Evolutionary conservation across 1,140 invertebrate genomes (phyloP).

Genomic region (Dermatophagoides farinae): DNA sequence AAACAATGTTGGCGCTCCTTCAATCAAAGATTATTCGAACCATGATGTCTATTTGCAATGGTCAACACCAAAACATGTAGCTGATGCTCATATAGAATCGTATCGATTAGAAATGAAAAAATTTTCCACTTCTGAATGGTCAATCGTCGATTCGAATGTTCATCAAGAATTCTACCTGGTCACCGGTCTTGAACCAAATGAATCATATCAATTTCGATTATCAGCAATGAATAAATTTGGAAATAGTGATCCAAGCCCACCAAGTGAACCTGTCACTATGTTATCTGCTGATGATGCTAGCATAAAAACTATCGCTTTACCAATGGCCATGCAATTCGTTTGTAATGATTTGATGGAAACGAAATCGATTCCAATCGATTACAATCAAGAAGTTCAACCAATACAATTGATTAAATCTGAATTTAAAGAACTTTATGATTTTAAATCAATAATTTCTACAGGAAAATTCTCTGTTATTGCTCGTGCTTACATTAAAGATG

Average conservation of each 20-base stretch:
- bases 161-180: conserved; percentile 81
- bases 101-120: conserved; percentile 62
- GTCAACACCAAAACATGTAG: conserved; percentile 49
- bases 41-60: conserved; percentile 66
- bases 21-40: conserved; percentile 55
- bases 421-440: conserved; percentile 45
- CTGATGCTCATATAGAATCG: conserved; percentile 56
- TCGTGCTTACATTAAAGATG: conserved; percentile 35
- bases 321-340: conserved; percentile 23
- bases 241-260: conserved; percentile 62
- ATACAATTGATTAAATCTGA: conserved; percentile 22
- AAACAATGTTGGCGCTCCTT: conserved; percentile 62
- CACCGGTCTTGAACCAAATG: conserved; percentile 47
- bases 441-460: conserved; percentile 55
- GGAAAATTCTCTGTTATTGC: conserved; percentile 64
- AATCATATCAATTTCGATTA: conserved; percentile 67
- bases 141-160: conserved; percentile 60
- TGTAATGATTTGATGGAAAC: conserved; percentile 32
- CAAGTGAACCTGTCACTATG: conserved; percentile 39
- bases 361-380: conserved; percentile 36
- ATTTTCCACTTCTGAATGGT: conserved; percentile 56
- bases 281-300: conserved; percentile 28
- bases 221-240: conserved; percentile 74
- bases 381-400: conserved; percentile 41
- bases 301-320: conserved; percentile 44